phyloP scores from a whole-genome alignment of 2,113 vertebrate genomes.

The Leuciscus idus region DNA sequence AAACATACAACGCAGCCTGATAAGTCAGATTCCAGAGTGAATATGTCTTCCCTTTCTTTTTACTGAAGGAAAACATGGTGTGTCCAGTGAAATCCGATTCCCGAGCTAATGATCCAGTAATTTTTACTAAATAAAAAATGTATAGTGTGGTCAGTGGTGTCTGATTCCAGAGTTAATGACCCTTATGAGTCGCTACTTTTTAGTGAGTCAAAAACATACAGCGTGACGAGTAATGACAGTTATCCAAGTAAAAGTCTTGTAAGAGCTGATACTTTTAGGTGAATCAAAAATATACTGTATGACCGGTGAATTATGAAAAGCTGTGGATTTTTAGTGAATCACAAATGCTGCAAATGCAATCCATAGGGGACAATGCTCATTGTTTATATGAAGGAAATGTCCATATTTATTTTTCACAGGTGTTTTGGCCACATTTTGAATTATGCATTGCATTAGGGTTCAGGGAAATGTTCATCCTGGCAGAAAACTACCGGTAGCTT shows the following conservation, averaged over 20 bases:
- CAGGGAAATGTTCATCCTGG: neutral
- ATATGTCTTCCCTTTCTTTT: neutral
- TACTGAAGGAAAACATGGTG: neutral
- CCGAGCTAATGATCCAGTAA: neutral
- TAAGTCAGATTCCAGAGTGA: neutral
- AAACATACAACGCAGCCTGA: neutral
- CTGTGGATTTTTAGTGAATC: too few species aligned
- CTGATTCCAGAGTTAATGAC: neutral
- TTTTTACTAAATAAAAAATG: neutral
- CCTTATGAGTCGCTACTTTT: too few species aligned
- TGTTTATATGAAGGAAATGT: too few species aligned
- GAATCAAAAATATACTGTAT: too few species aligned
- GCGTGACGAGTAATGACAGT: too few species aligned
- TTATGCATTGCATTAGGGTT: too few species aligned
- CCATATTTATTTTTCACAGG: too few species aligned
- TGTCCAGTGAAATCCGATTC: neutral
- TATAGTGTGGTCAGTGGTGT: neutral
- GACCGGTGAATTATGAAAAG: too few species aligned
- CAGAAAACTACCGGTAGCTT: neutral
- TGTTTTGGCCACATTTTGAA: too few species aligned
- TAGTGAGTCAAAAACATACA: too few species aligned
- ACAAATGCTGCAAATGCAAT: neutral
- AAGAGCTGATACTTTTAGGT: too few species aligned
- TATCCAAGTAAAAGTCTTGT: too few species aligned
- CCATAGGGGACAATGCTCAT: neutral